These are phyloP conservation scores for Ricordea florida DNA, from an alignment of 92 coral and sea anemone genomes.

Conservation along the genomic window DNA sequence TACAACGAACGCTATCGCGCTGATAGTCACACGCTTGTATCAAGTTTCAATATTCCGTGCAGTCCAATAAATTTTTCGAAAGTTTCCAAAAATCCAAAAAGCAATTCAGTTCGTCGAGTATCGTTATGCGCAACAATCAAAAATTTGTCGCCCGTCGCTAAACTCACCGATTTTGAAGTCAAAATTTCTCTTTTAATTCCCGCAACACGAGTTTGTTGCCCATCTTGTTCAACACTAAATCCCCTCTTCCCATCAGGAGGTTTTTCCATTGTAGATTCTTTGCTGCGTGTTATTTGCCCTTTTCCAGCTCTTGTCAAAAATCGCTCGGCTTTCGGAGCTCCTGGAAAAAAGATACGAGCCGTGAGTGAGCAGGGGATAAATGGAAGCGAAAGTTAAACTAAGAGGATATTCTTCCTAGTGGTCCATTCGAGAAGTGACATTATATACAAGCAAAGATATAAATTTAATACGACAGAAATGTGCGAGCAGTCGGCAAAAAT, in stretches of 20 bases:
- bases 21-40: slow-evolving; percentile 17
- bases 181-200: slow-evolving; percentile 67
- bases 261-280: slow-evolving; percentile 43
- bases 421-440: slow-evolving; percentile 17
- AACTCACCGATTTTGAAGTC: slow-evolving; percentile 72
- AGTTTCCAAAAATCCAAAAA: slow-evolving; percentile 14
- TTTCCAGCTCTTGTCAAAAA: slow-evolving; percentile 51
- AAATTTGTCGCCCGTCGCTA: slow-evolving; percentile 41
- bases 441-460: slow-evolving; percentile 44
- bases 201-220: slow-evolving; percentile 54
- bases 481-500: slow-evolving; percentile 22
- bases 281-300: slow-evolving; percentile 63
- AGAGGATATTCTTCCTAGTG: slow-evolving; percentile 11
- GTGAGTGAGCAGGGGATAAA: slow-evolving; percentile 19
- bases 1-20: neutral
- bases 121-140: neutral
- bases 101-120: neutral
- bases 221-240: slow-evolving; percentile 36
- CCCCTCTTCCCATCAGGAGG: slow-evolving; percentile 47
- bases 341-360: slow-evolving; percentile 28
- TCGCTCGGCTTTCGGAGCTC: neutral
- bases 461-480: slow-evolving; percentile 60
- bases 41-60: slow-evolving; percentile 49
- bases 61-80: slow-evolving; percentile 19
- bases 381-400: slow-evolving; percentile 44